Conservation (phyloP, 2,113 vertebrate species). For the Suricata suricatta region DNA sequence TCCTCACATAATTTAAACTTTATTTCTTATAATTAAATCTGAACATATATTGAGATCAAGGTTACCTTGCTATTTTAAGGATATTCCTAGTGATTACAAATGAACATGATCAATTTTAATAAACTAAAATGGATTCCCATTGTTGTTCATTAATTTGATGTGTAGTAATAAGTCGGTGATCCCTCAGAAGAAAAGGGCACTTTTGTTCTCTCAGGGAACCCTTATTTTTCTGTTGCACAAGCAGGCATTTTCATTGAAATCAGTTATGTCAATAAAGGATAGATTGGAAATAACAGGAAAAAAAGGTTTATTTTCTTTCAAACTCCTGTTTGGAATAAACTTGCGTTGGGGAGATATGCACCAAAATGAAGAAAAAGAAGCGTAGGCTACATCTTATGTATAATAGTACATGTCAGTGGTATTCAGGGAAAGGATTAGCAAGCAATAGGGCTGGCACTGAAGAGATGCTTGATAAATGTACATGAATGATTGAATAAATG, state of each 20-base stretch:
- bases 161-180: neutral
- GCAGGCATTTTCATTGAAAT: neutral
- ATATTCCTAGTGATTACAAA: slow-evolving; percentile 45
- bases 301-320: neutral
- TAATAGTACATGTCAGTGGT: neutral
- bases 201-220: neutral
- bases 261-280: neutral
- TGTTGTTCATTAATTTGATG: neutral
- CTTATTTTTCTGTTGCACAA: neutral
- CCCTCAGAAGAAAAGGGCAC: neutral
- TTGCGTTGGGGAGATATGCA: neutral
- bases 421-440: neutral
- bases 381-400: neutral
- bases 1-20: slow-evolving; percentile 68
- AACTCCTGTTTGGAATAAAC: neutral
- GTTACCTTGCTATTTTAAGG: neutral
- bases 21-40: slow-evolving; percentile 70
- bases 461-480: neutral
- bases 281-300: neutral
- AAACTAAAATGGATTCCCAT: neutral
- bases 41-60: slow-evolving; percentile 48
- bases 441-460: rapidly evolving
- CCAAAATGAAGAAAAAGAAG: neutral
- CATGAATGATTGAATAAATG: neutral
- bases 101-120: slow-evolving; percentile 39